phyloP scores from a whole-genome alignment of 2,797 vertebrate species.

The Pelodytes ibericus region DNA sequence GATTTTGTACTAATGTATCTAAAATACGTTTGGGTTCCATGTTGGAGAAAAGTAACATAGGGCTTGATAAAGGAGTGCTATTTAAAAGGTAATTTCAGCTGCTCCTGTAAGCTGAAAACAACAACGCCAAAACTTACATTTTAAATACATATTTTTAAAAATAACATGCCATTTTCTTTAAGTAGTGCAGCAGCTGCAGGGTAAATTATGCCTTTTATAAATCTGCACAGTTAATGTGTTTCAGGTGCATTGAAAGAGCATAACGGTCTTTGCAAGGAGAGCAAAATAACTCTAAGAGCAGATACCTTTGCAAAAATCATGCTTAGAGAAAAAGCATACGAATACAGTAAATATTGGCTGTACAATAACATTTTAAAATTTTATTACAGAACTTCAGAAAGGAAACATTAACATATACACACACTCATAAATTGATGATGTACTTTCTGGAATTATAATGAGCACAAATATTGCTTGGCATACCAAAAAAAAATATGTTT shows the following conservation, averaged over 20 bases:
- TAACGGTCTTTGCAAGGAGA: constrained; percentile 3
- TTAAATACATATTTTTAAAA: constrained; percentile 15
- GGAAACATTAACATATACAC: no score
- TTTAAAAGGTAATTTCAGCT: constrained; percentile 1
- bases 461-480: no score
- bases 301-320: constrained; percentile 2
- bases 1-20: constrained; percentile 36
- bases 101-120: neutral
- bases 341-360: neutral
- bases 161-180: constrained; percentile 13
- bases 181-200: constrained; percentile 37
- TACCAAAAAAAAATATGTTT: no score
- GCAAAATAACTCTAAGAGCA: neutral
- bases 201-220: constrained; percentile 30
- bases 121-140: constrained; percentile 7
- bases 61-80: neutral
- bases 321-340: neutral
- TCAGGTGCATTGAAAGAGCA: constrained; percentile 21
- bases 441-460: no score
- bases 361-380: no score
- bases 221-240: constrained; percentile 36
- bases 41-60: neutral
- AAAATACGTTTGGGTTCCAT: constrained; percentile 19
- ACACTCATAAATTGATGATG: no score
- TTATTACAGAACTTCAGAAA: no score